Base-by-base conservation (phyloP, 2,888 invertebrate genomes). In the Phymatocera aterrima region DNA sequence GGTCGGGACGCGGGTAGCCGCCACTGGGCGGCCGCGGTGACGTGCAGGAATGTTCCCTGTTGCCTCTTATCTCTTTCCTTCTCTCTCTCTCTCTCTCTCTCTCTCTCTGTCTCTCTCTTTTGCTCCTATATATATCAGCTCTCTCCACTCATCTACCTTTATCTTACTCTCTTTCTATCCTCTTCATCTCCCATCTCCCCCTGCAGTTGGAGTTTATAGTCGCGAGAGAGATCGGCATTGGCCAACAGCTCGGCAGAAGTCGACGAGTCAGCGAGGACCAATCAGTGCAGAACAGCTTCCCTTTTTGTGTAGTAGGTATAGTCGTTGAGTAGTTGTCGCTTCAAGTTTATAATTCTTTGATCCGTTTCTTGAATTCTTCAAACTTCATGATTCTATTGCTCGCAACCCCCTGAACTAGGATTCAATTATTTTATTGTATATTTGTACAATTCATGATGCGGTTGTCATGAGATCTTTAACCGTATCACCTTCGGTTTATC, bases 11-110 rank as follows among this genome's bases (percentile, higher is more conserved):
- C 88, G 87, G 86, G 80, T 84, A 89, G 89, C 90, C n/a, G n/a
- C n/a, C 90, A 90, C 90, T 90, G 90, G 90, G 90, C 90, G 90
- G 90, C 88, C 88, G 88, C 88, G 84, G 85, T 88, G 90, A 89
- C 89, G 88, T 88, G 88, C 87, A 88, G 88, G 88, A 88, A 88
- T 88, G 86, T 86, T 81, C 78, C 80, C 78, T 24, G 51, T 60
- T 51, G 70, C 77, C 74, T 77, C 46, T 54, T 61, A 54, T 65
- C 77, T 61, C 48, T 61, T 60, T 68, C 68, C 37, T 43, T 43
- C 40, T 74, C 70, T 70, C 21, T 48, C 51, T 77, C 24, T 54
- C 40, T 77, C 12, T 64, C 78, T 77, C 61, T 51, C 61, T 54
- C 48, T 77, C 77, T 77, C 31, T 65, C 54, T 72, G 21, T 51